Conservation (phyloP, 2,888 invertebrate species). For the Epistrophella euchroma region DNA sequence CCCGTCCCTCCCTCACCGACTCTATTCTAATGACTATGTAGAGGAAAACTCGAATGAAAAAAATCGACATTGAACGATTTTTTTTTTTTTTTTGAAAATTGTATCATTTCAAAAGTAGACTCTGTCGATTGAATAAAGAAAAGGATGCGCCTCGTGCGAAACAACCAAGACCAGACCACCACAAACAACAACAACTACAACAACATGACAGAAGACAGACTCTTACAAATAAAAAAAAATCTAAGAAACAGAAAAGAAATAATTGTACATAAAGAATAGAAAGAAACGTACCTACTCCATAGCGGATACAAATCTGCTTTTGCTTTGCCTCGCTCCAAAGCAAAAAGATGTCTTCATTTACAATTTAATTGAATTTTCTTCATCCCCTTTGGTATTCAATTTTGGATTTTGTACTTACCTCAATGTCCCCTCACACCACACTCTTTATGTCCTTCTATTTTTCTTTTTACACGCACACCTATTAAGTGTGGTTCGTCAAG, state of each 20-base stretch:
- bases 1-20: neutral
- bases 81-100: slow-evolving; percentile 36
- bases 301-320: slow-evolving; percentile 54
- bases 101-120: slow-evolving; percentile 28
- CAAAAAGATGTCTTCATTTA: slow-evolving; percentile 76
- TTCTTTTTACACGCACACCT: slow-evolving; percentile 49
- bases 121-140: slow-evolving; percentile 33
- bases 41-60: neutral
- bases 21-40: neutral
- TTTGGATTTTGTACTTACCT: slow-evolving; percentile 74
- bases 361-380: slow-evolving; percentile 77
- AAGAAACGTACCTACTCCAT: slow-evolving; percentile 5
- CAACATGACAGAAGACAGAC: neutral
- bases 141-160: slow-evolving; percentile 48
- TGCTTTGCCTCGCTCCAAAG: slow-evolving; percentile 35
- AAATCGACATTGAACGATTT: neutral
- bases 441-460: slow-evolving; percentile 32
- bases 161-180: neutral
- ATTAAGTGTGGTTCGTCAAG: slow-evolving; percentile 62
- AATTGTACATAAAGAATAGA: slow-evolving; percentile 45
- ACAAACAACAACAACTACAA: neutral
- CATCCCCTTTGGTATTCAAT: slow-evolving; percentile 75
- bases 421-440: slow-evolving; percentile 40
- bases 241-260: slow-evolving; percentile 47
- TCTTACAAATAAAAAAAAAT: slow-evolving; percentile 7